phyloP scores from a whole-genome alignment of 2,797 vertebrate genomes.

The Microchirus variegatus region DNA sequence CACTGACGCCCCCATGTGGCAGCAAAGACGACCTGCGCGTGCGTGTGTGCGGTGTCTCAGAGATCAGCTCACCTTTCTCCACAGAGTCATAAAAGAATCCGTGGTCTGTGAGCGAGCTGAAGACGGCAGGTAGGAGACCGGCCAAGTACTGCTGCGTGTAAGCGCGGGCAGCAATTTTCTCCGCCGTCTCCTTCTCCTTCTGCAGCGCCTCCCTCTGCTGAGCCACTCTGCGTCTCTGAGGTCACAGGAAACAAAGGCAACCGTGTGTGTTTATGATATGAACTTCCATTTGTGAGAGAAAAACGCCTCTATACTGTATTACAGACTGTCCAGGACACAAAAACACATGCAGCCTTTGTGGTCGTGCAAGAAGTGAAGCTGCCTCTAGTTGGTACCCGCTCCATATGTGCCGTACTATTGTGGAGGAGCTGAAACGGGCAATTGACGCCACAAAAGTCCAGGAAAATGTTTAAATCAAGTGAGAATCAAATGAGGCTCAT shows the following conservation, averaged over 20 bases:
- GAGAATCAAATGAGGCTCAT: no score
- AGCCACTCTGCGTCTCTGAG: constrained; percentile 84
- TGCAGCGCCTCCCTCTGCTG: constrained; percentile 82
- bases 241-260: not conserved
- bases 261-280: no score
- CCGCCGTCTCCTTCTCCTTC: constrained; percentile 82
- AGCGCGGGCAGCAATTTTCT: constrained; percentile 88
- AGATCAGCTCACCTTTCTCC: constrained; percentile 83
- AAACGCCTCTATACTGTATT: no score
- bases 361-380: no score
- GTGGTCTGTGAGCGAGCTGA: constrained; percentile 81
- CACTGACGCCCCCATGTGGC: constrained; percentile 6
- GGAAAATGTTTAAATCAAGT: no score
- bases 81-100: constrained; percentile 92
- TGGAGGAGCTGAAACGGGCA: no score
- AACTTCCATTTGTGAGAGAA: no score
- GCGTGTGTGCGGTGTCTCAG: not conserved
- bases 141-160: constrained; percentile 86
- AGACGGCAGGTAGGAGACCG: constrained; percentile 86
- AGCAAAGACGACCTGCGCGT: not conserved
- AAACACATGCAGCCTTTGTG: no score
- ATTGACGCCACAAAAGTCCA: no score
- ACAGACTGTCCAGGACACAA: no score
- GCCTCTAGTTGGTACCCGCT: no score
- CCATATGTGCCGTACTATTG: no score